phyloP scores from a whole-genome alignment of 2,888 invertebrate species.

The Anthophora plumipes region DNA sequence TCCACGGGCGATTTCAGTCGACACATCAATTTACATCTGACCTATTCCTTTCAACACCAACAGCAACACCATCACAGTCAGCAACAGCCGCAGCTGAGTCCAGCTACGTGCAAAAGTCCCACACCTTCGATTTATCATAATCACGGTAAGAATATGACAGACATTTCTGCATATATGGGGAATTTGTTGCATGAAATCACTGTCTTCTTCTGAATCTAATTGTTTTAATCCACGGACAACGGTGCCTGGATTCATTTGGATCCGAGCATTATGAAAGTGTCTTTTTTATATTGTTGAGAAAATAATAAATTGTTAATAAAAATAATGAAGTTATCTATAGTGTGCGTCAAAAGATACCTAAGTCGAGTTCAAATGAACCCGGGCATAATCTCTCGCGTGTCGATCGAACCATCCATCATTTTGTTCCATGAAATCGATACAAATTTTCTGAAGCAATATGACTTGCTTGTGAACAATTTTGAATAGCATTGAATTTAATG shows the following conservation, averaged over 20 bases:
- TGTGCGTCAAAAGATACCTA: too few species aligned
- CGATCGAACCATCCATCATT: too few species aligned
- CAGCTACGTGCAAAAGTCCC: conserved; percentile 82
- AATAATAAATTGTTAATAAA: too few species aligned
- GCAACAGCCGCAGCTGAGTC: conserved; percentile 79
- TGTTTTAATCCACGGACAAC: not conserved
- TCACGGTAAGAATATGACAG: conserved; percentile 75
- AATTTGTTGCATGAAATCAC: not conserved
- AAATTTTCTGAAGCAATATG: not conserved
- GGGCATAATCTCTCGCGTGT: too few species aligned
- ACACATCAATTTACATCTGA: conserved; percentile 94
- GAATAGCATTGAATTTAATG: not conserved
- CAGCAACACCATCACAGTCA: conserved; percentile 84
- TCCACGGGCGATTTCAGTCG: conserved; percentile 88
- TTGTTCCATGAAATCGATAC: too few species aligned
- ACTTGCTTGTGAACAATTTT: not conserved
- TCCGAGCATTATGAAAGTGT: not conserved
- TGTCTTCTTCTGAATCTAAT: not conserved
- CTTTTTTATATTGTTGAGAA: not conserved
- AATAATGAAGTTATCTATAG: too few species aligned
- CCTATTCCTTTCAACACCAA: conserved; percentile 95
- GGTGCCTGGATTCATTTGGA: too few species aligned
- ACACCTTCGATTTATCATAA: conserved; percentile 83
- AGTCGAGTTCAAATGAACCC: too few species aligned
- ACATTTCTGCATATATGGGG: not conserved